Evolutionary conservation across 2,888 invertebrate species (phyloP).

Genomic region (Habrosyne pyritoides): DNA sequence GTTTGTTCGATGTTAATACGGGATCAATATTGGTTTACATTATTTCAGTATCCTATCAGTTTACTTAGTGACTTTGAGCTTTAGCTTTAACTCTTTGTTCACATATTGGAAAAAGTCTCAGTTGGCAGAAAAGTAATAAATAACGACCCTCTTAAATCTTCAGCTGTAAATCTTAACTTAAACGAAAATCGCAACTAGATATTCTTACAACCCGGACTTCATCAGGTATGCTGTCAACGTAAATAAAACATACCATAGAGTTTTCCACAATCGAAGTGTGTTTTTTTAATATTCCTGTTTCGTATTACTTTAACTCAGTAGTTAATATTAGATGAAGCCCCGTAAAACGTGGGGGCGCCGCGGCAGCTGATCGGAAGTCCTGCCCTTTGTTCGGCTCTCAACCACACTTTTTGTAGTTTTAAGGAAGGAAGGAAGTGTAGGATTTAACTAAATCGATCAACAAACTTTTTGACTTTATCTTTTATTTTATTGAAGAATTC

Average conservation of each 20-base stretch:
- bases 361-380: constrained; percentile 83
- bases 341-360: constrained; percentile 70
- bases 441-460: constrained; percentile 37
- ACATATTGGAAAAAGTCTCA: background rate
- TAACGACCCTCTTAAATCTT: background rate
- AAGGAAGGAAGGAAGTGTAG: constrained; percentile 69
- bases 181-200: background rate
- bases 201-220: background rate
- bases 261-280: constrained; percentile 22
- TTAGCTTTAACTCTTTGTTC: background rate
- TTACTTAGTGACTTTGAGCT: background rate
- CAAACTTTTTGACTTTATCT: constrained; percentile 13
- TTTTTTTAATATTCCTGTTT: constrained; percentile 42
- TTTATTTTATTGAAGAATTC: constrained; percentile 24
- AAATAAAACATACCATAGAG: constrained; percentile 10
- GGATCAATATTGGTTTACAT: constrained; percentile 36
- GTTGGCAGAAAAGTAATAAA: background rate
- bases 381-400: constrained; percentile 76
- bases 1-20: constrained; percentile 39
- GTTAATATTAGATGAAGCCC: constrained; percentile 78
- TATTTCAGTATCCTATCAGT: background rate
- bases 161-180: background rate
- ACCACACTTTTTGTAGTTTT: constrained; percentile 62
- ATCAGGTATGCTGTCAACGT: background rate
- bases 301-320: constrained; percentile 49